Conservation (phyloP, 1,140 invertebrate genomes). For the Drosophila equinoxialis region DNA sequence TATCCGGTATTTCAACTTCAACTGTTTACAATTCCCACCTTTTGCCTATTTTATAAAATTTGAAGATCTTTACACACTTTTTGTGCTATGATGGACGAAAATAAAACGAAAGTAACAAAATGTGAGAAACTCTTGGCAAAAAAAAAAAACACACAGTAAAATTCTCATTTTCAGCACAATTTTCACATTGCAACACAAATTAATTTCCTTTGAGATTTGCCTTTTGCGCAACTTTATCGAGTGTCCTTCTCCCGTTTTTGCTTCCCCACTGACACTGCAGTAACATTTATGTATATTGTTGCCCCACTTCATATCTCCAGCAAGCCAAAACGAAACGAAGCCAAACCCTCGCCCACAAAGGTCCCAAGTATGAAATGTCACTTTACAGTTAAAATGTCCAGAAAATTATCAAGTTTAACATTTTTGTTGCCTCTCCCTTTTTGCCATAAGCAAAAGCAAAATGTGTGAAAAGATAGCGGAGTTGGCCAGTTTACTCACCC, state of each 20-base stretch:
- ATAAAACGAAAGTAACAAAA: conserved; percentile 19
- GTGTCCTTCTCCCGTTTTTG: conserved; percentile 46
- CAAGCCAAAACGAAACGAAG: not conserved
- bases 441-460: conserved; percentile 16
- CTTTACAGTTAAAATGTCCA: conserved; percentile 72
- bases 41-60: not conserved
- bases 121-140: conserved; percentile 5
- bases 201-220: conserved; percentile 77
- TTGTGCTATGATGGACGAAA: not conserved
- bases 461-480: conserved; percentile 41
- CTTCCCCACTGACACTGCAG: conserved; percentile 46
- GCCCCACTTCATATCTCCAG: conserved; percentile 27
- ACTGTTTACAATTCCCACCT: too few relatives aligned
- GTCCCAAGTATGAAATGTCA: conserved; percentile 69
- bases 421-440: conserved; percentile 48
- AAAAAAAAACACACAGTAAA: conserved; percentile 36
- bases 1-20: not conserved
- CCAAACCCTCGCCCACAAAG: conserved; percentile 34
- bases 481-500: conserved; percentile 46
- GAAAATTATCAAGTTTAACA: conserved; percentile 77
- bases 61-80: not conserved
- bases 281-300: conserved; percentile 74
- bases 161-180: conserved; percentile 71
- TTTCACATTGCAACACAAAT: conserved; percentile 79
- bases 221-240: conserved; percentile 74